These are phyloP conservation scores for Venustaconcha ellipsiformis DNA, from an alignment of 1,140 invertebrate species.

Conservation along the genomic window DNA sequence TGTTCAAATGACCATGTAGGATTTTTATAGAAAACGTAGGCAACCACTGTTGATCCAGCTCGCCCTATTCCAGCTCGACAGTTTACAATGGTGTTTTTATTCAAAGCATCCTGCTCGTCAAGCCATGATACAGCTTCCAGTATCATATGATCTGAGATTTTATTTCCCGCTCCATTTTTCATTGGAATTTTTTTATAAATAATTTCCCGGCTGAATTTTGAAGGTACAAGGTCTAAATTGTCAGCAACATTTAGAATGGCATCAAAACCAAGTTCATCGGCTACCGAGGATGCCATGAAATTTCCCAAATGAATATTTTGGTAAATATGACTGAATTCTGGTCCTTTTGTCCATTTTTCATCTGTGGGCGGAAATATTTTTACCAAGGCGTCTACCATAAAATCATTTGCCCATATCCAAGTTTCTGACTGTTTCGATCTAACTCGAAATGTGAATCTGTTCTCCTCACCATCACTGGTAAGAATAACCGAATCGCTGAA, in stretches of 20 bases:
- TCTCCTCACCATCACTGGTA: conserved; percentile 23
- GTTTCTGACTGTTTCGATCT: not conserved
- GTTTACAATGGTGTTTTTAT: conserved; percentile 13
- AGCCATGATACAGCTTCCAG: too few species aligned
- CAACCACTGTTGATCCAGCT: conserved; percentile 17
- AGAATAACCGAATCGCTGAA: conserved; percentile 29
- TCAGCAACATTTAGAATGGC: conserved; percentile 37
- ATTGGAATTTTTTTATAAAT: conserved; percentile 34
- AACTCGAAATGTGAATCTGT: conserved; percentile 26
- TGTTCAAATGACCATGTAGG: conserved; percentile 10
- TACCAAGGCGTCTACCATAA: conserved; percentile 21
- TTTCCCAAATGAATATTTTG: conserved; percentile 35
- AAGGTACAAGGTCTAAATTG: conserved; percentile 26
- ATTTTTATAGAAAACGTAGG: conserved; percentile 13
- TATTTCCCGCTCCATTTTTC: conserved; percentile 3
- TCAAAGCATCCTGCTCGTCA: too few species aligned
- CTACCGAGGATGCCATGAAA: conserved; percentile 36
- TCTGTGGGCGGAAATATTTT: conserved; percentile 11
- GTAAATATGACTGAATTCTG: conserved; percentile 1
- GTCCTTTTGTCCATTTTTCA: conserved; percentile 34
- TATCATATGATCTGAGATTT: too few species aligned
- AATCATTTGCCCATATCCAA: conserved; percentile 26
- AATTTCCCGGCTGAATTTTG: conserved; percentile 15
- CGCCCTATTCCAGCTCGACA: conserved; percentile 25
- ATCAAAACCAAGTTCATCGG: conserved; percentile 35